Evolutionary conservation across 2,113 vertebrate genomes (phyloP), one percentile per base, ranked within the genome.

Genomic region (rabbit (Oryctolagus cuniculus)): DNA sequence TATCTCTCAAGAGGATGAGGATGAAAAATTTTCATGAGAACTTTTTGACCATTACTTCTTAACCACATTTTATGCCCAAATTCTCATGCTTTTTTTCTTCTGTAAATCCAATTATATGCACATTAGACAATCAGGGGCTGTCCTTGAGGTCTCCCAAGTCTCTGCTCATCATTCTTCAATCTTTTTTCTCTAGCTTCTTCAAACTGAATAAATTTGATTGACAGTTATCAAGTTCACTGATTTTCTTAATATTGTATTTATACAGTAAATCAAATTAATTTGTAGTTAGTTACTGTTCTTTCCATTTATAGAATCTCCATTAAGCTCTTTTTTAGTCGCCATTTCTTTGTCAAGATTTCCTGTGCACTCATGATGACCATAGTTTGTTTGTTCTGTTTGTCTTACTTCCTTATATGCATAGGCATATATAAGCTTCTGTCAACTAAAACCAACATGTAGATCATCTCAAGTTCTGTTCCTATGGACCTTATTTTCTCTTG

Each of bases 211-310:
- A 29, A 74, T 80, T 89, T 86, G 51, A 72, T 44, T 63, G 24
- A 91, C 34, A 79, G 13, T 1, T 2, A 38, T 61, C 49, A 67
- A 77, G 38, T 88, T 80, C 73, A 73, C 4, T 83, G 10, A 12
- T 24, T 94, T 91, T 89, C 74, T 92, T 83, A 69, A 29, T 11
- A 94, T 19, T 9, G 31, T 63, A 36, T 67, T 53, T 1, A 79
- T 9, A 51, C 87, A 8, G 13, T 78, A 66, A 83, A 72, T 58
- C 3, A 24, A 73, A 72, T 64, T 72, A 29, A 73, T 19, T 67
- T 55, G 78, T 70, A 61, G 90, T 78, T 90, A 38, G 27, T 77
- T 66, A 88, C 11, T 96, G 4, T 31, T 85, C 72, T 84, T 88
- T 88, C 34, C n/a, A 88, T 36, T 63, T 91, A 49, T 10, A 91